Evolutionary conservation across 1,140 invertebrate genomes (phyloP).

Genomic region (Hycleus phaleratus): DNA sequence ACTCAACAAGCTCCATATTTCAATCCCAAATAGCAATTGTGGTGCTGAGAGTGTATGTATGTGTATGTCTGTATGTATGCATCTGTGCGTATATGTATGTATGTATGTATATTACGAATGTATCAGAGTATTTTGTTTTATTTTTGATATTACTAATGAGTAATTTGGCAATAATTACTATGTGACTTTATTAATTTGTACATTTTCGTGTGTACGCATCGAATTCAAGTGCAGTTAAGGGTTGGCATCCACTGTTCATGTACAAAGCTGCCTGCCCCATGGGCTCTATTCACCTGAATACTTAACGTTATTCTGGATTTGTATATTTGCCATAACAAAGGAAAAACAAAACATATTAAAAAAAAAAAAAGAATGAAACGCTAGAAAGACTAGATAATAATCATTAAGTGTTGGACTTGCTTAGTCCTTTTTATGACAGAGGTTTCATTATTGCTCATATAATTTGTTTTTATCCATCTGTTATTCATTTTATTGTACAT

Average conservation of each 20-base stretch:
- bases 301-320: conserved; percentile 37
- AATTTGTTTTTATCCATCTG: conserved; percentile 43
- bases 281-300: conserved; percentile 29
- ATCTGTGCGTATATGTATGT: conserved; percentile 19
- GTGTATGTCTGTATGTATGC: conserved; percentile 9
- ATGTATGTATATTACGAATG: conserved; percentile 8
- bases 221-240: conserved; percentile 39
- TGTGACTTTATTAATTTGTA: conserved; percentile 31
- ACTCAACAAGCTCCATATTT: conserved; percentile 38
- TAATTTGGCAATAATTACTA: conserved; percentile 37
- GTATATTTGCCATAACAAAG: conserved; percentile 40
- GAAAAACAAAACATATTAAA: not conserved
- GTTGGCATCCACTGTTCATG: conserved; percentile 32
- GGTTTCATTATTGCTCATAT: conserved; percentile 43
- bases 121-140: conserved; percentile 38
- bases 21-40: conserved; percentile 38
- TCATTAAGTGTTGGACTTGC: conserved; percentile 37
- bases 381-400: conserved; percentile 36
- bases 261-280: conserved; percentile 32
- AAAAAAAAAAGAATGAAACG: too few relatives aligned
- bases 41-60: conserved; percentile 30
- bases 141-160: conserved; percentile 40
- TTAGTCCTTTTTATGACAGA: conserved; percentile 37
- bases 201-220: conserved; percentile 35
- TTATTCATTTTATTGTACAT: conserved; percentile 43